These are phyloP conservation scores for Brachionus manjavacas DNA, from an alignment of 1,140 invertebrate genomes.

Conservation along the genomic window DNA sequence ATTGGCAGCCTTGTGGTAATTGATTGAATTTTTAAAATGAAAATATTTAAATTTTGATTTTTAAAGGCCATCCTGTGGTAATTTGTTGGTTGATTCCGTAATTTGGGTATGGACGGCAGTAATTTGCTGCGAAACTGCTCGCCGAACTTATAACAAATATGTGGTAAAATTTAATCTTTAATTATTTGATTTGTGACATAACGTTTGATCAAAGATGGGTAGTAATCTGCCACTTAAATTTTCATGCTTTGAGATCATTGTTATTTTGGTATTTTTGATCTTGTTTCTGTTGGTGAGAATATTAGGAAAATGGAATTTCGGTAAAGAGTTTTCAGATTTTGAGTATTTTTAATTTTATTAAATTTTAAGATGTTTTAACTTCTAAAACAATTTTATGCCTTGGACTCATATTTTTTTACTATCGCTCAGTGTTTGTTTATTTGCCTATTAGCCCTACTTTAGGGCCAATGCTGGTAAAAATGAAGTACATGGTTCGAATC, in stretches of 20 bases:
- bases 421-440: conserved; percentile 54
- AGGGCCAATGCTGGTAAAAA: conserved; percentile 57
- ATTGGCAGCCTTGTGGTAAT: background rate
- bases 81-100: conserved; percentile 50
- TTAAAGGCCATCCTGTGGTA: conserved; percentile 55
- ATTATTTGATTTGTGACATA: background rate
- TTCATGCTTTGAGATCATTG: conserved; percentile 46
- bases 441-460: conserved; percentile 58
- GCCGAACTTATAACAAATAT: conserved; percentile 23
- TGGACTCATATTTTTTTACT: conserved; percentile 57
- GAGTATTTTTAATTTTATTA: conserved; percentile 45
- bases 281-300: conserved; percentile 48
- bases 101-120: conserved; percentile 54
- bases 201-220: background rate
- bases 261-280: conserved; percentile 48
- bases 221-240: conserved; percentile 44
- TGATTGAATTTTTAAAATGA: too few relatives aligned
- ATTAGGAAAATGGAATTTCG: conserved; percentile 27
- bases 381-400: conserved; percentile 49
- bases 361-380: conserved; percentile 46
- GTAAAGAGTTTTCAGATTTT: background rate
- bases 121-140: conserved; percentile 19
- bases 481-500: conserved; percentile 56
- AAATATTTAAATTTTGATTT: background rate
- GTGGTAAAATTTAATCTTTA: background rate